A percentile compares a stretch with the other conserved stretches of the same genome.
Evolutionary conservation across 1,140 invertebrate genomes (phyloP).

Genomic region (Bombus pascuorum): DNA sequence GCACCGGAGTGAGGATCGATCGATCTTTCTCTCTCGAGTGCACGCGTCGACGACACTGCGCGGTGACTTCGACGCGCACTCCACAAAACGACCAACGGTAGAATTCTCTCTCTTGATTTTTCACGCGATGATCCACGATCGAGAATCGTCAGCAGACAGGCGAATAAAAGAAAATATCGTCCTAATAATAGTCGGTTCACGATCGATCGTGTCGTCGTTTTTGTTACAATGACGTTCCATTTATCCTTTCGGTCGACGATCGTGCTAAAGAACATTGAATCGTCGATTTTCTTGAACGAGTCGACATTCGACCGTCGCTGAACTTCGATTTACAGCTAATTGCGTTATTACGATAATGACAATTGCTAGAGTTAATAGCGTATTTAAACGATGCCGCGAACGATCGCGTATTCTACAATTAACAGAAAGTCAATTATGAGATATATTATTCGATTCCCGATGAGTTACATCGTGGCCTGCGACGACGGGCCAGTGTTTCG

Average conservation of each 20-base stretch:
- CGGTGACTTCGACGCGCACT: slow-evolving; percentile 76
- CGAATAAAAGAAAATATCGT: not conserved
- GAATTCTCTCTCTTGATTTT: slow-evolving; percentile 61
- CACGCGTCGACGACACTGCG: slow-evolving; percentile 70
- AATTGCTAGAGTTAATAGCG: slow-evolving; percentile 51
- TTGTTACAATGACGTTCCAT: not conserved
- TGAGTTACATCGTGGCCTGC: slow-evolving; percentile 24
- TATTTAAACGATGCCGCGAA: slow-evolving; percentile 58
- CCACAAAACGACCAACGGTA: slow-evolving; percentile 34
- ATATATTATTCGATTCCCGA: slow-evolving; percentile 58
- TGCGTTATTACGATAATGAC: slow-evolving; percentile 34
- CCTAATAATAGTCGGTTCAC: not conserved
- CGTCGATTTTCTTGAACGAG: not conserved
- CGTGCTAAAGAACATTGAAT: not conserved
- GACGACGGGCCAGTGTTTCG: not conserved
- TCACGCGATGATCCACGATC: slow-evolving; percentile 51
- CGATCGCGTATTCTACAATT: slow-evolving; percentile 64
- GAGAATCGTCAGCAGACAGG: not conserved
- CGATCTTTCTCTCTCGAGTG: slow-evolving; percentile 61
- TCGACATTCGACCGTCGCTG: slow-evolving; percentile 23
- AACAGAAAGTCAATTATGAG: slow-evolving; percentile 76
- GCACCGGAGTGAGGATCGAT: slow-evolving; percentile 43
- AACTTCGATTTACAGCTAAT: slow-evolving; percentile 34
- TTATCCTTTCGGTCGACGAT: not conserved
- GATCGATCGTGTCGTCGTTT: slow-evolving; percentile 4